Evolutionary conservation across 1,140 invertebrate species (phyloP), one percentile per base, ranked within the genome.

Genomic region (Bombus ignitus): DNA sequence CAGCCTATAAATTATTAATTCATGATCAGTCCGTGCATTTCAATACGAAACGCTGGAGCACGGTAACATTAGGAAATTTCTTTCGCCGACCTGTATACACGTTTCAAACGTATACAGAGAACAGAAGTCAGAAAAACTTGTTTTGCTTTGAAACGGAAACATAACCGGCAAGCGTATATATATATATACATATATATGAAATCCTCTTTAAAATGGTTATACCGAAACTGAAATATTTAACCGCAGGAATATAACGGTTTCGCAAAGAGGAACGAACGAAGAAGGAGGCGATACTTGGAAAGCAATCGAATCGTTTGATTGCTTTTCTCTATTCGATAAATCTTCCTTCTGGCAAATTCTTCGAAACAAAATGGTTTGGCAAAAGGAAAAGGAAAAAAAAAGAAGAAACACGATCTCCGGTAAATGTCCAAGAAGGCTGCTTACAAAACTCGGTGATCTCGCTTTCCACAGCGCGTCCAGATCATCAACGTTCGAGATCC

Each of bases 61-160:
- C 6, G 28, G 2, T 6, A 66, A 66, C 32, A 35, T 66, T 35
- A 6, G 65, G 8, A 35, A 18, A 32, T 66, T 35, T 35, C 15
- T 66, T 35, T n/a, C 65, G 5, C n/a, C 62, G 32, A 18, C 2
- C 15, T 32, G 2, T 66, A 66, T 32, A 66, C 18, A 70, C 3
- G 6, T n/a, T 76, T 28, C 22, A 10, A 39, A 39, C 35, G 77
- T 68, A 68, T 8, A 80, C 77, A 70, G 8, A 13, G 47, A 10
- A 5, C 9, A 53, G 25, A 42, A 44, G 71, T 25, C 22, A 77
- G 59, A 78, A 66, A 80, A 80, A 80, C n/a, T 80, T 80, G 77
- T 80, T 79, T 79, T 70, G 77, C 68, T 79, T 70, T 47, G 3
- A 22, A 59, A 66, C 12, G 5, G 42, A 37, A 68, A 47, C 32